Evolutionary conservation across 2,113 vertebrate genomes (phyloP).

Genomic region (Eidolon helvum): DNA sequence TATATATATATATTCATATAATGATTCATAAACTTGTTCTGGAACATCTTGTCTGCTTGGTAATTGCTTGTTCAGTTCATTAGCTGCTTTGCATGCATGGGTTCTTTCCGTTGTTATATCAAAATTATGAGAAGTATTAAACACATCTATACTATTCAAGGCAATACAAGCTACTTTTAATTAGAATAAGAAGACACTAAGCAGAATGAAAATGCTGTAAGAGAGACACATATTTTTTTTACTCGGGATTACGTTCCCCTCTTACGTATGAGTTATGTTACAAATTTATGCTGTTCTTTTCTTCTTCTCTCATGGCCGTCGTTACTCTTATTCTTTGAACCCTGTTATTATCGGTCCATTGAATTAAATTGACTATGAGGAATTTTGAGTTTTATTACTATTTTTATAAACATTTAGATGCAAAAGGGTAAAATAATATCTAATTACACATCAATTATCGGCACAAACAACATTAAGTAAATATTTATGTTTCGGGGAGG

Average conservation of each 20-base stretch:
- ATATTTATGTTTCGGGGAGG: neutral
- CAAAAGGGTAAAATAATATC: neutral
- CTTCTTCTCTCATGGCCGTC: neutral
- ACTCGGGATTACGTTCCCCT: neutral
- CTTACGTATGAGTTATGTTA: neutral
- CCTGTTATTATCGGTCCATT: neutral
- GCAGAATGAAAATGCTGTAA: neutral
- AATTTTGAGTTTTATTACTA: neutral
- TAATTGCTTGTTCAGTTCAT: slow-evolving; percentile 66
- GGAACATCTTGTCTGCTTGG: slow-evolving; percentile 42
- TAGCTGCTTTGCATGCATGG: slow-evolving; percentile 52
- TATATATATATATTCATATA: neutral
- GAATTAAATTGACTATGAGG: slow-evolving; percentile 33
- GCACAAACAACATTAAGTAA: neutral
- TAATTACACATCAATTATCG: neutral
- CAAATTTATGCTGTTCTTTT: neutral
- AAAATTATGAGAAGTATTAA: slow-evolving; percentile 62
- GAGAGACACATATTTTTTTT: neutral
- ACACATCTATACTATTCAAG: slow-evolving; percentile 17
- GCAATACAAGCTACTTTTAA: slow-evolving; percentile 40
- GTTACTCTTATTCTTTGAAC: neutral
- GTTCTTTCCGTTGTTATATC: slow-evolving; percentile 46
- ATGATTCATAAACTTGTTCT: slow-evolving; percentile 50
- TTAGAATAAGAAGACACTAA: slow-evolving; percentile 8
- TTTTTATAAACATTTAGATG: slow-evolving; percentile 44